Conservation (phyloP, 1,140 invertebrate species). For the Dendrolimus punctatus region DNA sequence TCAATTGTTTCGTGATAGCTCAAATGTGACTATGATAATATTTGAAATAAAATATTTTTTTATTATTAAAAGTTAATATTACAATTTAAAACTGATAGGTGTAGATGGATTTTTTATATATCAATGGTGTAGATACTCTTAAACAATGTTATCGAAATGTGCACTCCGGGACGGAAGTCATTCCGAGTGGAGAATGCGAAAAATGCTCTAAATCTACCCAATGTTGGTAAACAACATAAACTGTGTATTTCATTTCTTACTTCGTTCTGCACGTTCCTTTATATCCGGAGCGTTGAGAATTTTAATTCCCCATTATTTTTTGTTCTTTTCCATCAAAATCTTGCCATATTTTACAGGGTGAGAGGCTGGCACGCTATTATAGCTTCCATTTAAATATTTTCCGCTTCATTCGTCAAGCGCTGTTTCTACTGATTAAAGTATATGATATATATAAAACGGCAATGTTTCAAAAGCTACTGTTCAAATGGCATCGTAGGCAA, state of each 20-base stretch:
- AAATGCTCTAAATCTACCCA: constrained; percentile 12
- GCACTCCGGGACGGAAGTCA: constrained; percentile 6
- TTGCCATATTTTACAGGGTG: constrained; percentile 58
- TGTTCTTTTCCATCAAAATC: constrained; percentile 32
- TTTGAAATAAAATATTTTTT: no score
- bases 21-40: no score
- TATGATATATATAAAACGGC: no score
- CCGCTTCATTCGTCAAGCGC: constrained; percentile 63
- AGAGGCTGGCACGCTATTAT: constrained; percentile 51
- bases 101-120: no score
- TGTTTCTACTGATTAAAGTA: constrained; percentile 52
- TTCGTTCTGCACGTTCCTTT: constrained; percentile 37
- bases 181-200: constrained; percentile 19
- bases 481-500: no score
- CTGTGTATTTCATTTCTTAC: constrained; percentile 26
- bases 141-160: not conserved
- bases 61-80: no score
- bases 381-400: constrained; percentile 70
- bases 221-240: constrained; percentile 34
- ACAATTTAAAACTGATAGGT: no score
- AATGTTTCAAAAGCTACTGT: no score
- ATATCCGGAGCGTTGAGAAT: constrained; percentile 51
- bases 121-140: no score
- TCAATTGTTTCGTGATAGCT: no score
- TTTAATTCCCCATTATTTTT: constrained; percentile 49